A percentile compares a stretch with the other conserved stretches of the same genome.
phyloP scores from a whole-genome alignment of 2,113 vertebrate species.

The Coracopsis vasa region DNA sequence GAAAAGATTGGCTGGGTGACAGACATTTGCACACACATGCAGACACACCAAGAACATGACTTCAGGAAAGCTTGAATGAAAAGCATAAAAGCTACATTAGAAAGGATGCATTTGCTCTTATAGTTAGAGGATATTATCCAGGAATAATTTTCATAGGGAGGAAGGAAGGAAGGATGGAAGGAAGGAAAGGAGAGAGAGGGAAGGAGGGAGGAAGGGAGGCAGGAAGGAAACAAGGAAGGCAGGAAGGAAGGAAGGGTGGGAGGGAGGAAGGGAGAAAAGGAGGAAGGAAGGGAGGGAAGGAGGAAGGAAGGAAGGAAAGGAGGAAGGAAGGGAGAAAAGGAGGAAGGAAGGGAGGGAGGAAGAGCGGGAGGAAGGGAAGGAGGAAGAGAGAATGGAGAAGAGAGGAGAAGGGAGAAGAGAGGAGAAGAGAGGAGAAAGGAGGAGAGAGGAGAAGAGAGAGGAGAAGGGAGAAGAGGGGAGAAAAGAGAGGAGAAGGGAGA shows the following conservation, averaged over 20 bases:
- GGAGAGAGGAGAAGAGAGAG: too few species aligned
- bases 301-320: too few species aligned
- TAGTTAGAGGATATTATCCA: background rate
- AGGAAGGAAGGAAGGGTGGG: too few species aligned
- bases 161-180: too few species aligned
- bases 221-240: too few species aligned
- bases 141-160: background rate
- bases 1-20: background rate
- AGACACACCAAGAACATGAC: background rate
- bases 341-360: too few species aligned
- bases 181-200: too few species aligned
- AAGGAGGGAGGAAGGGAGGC: too few species aligned
- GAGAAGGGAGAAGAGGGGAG: accelerated
- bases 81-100: background rate
- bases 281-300: accelerated
- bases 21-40: background rate
- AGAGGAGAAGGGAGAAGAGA: too few species aligned
- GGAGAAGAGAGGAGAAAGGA: too few species aligned
- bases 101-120: background rate
- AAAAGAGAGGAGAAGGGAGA: too few species aligned
- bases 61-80: background rate
- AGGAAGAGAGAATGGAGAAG: accelerated
- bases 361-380: too few species aligned
- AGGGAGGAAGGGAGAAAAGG: accelerated
- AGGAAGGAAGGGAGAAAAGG: accelerated